Conservation (phyloP, 2,113 vertebrate species). For the Tachuris rubrigastra region DNA sequence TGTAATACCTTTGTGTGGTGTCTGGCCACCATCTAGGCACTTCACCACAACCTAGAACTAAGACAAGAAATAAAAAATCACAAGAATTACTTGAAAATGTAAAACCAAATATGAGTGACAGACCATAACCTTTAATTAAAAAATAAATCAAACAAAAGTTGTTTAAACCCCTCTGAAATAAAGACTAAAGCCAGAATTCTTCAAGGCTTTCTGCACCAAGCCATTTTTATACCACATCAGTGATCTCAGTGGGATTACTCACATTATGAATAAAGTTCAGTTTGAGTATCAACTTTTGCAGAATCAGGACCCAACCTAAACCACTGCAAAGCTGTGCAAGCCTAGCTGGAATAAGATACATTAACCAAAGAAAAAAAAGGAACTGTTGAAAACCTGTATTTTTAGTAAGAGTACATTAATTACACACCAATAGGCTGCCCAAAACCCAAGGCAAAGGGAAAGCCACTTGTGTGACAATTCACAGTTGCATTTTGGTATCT, state of each 20-base stretch:
- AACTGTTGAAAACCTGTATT: background rate
- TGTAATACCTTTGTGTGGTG: background rate
- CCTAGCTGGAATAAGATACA: background rate
- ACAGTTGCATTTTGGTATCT: background rate
- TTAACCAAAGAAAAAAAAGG: background rate
- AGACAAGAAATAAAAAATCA: background rate
- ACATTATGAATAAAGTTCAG: background rate
- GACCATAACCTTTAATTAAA: background rate
- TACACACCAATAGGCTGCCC: background rate
- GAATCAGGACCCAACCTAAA: background rate
- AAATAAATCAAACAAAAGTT: background rate
- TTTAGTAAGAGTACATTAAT: background rate
- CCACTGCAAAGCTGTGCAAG: background rate
- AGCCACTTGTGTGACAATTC: background rate
- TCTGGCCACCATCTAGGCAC: conserved; percentile 6
- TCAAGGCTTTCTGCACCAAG: background rate
- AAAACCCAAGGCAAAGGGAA: background rate
- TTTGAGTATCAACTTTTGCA: background rate
- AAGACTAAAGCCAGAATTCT: background rate
- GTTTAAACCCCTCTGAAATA: background rate
- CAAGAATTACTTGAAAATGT: background rate
- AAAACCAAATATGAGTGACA: background rate
- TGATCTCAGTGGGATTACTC: background rate
- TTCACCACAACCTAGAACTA: background rate
- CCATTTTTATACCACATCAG: background rate